Base-by-base conservation (phyloP, 2,888 invertebrate species). In the Rhabditoides inermis region DNA sequence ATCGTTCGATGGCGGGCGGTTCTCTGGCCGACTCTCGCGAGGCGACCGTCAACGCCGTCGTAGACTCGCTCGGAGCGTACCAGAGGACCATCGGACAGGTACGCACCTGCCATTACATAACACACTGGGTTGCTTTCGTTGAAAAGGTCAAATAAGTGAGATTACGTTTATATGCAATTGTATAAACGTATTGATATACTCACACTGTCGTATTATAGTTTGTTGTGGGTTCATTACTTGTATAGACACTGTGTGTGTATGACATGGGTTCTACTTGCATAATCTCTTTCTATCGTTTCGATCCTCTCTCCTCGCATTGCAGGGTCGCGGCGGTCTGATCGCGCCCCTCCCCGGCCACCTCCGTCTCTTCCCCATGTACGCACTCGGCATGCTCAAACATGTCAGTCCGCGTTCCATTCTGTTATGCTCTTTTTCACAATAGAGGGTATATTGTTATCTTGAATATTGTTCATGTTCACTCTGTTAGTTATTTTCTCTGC, bases 11-110 rank as follows among this genome's bases (percentile, higher is more conserved):
- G 70, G 88, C 89, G 26, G 89, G 71, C 20, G 56, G 60, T 18
- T 56, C 63, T 5, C 81, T 95, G 76, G 82, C 86, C 6, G 95
- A 98, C 79, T 94, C 95, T 0, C 83, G 92, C 39, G 98, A 98
- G 78, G 98, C 95, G 12, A 84, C 98, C 51, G 87, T 91, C 66
- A 95, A 92, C 80, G 91, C 90, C 25, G 89, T 87, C 0, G 85
- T 90, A 54, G 98, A 98, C 81, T 86, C 88, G 60, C 79, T 90
- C 46, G 84, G 84, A 79, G 59, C 65, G 7, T 75, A 67, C 46
- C 65, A 68, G 44, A 68, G 70, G 28, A 60, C 68, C 1, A 47
- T 68, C 18, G 70, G 70, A 18, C 49, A 48, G 44, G 46, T 39
- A 4, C 23, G 28, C 27, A 45, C 42, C 18, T 28, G 49, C n/a